A percentile compares a stretch with the other conserved stretches of the same genome.
These are phyloP conservation scores for Lasioglossum calceatum DNA, from an alignment of 2,888 invertebrate species.

Conservation along the genomic window DNA sequence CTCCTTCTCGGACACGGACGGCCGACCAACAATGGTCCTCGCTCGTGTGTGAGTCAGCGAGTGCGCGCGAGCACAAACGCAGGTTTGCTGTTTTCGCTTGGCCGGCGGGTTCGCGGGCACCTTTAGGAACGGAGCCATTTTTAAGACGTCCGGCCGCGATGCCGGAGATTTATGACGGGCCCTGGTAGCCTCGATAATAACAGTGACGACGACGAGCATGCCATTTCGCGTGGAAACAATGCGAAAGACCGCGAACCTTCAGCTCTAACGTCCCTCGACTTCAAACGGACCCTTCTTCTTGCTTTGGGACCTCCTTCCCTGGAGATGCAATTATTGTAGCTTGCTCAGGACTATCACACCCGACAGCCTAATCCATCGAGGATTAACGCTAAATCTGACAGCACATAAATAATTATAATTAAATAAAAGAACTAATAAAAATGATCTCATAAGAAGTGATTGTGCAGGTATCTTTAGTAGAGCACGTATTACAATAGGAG, in stretches of 20 bases:
- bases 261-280: not conserved
- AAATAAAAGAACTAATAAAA: no score
- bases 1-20: slow-evolving; percentile 62
- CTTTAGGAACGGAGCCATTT: slow-evolving; percentile 65
- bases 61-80: slow-evolving; percentile 7
- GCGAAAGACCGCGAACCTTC: slow-evolving; percentile 16
- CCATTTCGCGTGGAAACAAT: slow-evolving; percentile 29
- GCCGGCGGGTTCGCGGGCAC: slow-evolving; percentile 39
- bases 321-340: no score
- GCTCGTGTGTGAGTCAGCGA: slow-evolving; percentile 49
- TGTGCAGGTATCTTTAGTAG: no score
- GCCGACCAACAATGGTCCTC: slow-evolving; percentile 59
- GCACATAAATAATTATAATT: no score
- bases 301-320: no score
- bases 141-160: slow-evolving; percentile 44
- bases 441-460: no score
- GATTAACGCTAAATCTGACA: no score
- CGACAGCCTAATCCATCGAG: no score
- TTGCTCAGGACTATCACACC: no score
- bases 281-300: not conserved
- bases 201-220: slow-evolving; percentile 47
- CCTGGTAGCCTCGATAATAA: slow-evolving; percentile 61
- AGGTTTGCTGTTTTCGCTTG: not conserved
- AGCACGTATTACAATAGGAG: no score
- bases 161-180: slow-evolving; percentile 59